These are phyloP conservation scores for Bombus superbus DNA, from an alignment of 1,140 invertebrate genomes.

Conservation along the genomic window DNA sequence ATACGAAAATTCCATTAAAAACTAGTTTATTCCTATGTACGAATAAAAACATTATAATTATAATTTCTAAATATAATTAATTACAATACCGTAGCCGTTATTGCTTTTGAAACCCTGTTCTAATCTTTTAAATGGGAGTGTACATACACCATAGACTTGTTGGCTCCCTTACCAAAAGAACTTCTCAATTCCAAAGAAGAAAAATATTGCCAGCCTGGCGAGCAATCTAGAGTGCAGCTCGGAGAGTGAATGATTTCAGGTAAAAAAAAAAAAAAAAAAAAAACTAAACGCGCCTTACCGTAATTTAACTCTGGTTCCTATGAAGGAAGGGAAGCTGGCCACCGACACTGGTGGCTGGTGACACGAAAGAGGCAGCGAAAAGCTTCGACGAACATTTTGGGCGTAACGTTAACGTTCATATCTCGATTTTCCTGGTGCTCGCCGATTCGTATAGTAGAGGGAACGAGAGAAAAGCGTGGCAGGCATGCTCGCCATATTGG, in stretches of 20 bases:
- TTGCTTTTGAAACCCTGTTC: too few species aligned
- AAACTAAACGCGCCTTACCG: background rate
- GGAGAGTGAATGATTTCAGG: background rate
- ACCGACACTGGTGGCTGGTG: background rate
- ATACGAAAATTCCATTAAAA: too few species aligned
- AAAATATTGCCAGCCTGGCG: background rate
- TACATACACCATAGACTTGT: too few species aligned
- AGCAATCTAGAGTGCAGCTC: background rate
- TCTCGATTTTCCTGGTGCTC: conserved; percentile 64
- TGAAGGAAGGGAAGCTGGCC: background rate
- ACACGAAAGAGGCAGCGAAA: background rate
- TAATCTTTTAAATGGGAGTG: too few species aligned
- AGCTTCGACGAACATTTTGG: conserved; percentile 25
- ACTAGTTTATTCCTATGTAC: too few species aligned
- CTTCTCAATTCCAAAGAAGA: background rate
- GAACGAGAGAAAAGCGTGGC: conserved; percentile 50
- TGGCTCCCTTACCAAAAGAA: background rate
- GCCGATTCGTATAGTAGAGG: conserved; percentile 5
- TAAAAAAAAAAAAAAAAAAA: background rate
- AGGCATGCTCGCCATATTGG: conserved; percentile 76
- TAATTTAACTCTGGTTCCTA: background rate
- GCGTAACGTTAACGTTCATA: conserved; percentile 68
- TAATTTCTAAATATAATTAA: too few species aligned
- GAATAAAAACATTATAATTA: too few species aligned
- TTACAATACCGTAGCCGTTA: too few species aligned